Evolutionary conservation across 2,888 invertebrate genomes (phyloP), one percentile per base, ranked within the genome.

Genomic region (Lamproptera curius): DNA sequence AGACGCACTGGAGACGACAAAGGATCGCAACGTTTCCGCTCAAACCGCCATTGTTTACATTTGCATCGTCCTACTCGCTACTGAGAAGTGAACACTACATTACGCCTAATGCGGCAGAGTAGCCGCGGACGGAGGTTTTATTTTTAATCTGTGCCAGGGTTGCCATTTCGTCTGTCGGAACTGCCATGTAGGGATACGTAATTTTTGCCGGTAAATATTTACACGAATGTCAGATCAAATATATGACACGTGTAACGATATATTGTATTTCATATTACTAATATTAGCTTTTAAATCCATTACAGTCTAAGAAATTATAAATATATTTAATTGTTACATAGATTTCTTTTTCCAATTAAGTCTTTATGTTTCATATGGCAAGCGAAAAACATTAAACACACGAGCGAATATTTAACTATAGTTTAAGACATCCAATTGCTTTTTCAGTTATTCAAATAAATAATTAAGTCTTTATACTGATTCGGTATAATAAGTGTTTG

Each of bases 71-170:
- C 56, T 59, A 59, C 62, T 57, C 38, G 39, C 64, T 76, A 75
- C 76, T 75, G 72, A 77, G 76, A 76, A 75, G 75, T 74, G 72
- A 76, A 77, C 76, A 70, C 71, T 75, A 69, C 65, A 65, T 70
- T 72, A 70, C 67, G 70, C 67, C 63, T 67, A 66, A 52, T 48
- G 53, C n/a, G n/a, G n/a, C 49, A 73, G 76, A 59, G 41, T 53
- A 65, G 42, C 16, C 45, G 2, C 0, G 0, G 0, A 28, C 52
- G 67, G 67, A 68, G 60, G 57, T n/a, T 45, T 17, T 20, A 17
- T 34, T 44, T 20, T 8, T 35, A 10, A 15, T 2, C n/a, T 28
- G 10, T 2, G 9, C n/a, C 28, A 10, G 2, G 2, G 4, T 8
- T 10, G 28, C 28, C 10, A 28, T 28, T 28, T 10, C n/a, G 2